Evolutionary conservation across 2,113 vertebrate species (phyloP).

Genomic region (Ophthalmolycus amberensis): DNA sequence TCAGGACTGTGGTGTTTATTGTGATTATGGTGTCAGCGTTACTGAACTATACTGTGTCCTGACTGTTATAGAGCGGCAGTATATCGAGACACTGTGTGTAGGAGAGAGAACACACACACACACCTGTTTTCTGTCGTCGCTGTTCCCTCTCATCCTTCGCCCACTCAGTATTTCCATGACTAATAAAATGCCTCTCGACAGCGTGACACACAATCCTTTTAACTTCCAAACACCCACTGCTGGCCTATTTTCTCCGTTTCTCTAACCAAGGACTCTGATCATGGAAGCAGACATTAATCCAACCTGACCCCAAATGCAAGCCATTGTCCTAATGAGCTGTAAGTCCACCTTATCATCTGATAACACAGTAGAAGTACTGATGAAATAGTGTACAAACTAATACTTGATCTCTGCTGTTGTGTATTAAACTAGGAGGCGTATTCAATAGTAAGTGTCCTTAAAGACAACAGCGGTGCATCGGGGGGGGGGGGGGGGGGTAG

Average conservation of each 20-base stretch:
- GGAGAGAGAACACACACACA: constrained; percentile 4
- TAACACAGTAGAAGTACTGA: neutral
- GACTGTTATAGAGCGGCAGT: no score
- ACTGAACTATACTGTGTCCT: no score
- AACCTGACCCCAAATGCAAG: constrained; percentile 22
- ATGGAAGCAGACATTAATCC: constrained; percentile 43
- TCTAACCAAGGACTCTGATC: no score
- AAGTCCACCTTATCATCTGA: neutral
- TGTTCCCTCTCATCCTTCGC: constrained; percentile 44
- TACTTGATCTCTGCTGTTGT: no score
- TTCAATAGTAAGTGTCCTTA: no score
- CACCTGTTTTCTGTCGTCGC: constrained; percentile 20
- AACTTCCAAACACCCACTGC: constrained; percentile 54
- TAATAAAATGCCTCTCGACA: constrained; percentile 57
- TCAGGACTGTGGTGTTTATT: no score
- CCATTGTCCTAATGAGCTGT: constrained; percentile 18
- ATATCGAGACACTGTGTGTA: neutral
- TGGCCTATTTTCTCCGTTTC: no score
- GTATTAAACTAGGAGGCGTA: no score
- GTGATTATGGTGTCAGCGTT: no score
- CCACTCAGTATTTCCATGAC: constrained; percentile 65
- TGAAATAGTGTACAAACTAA: no score
- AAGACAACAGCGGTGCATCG: no score
- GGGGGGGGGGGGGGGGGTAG: no score
- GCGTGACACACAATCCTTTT: constrained; percentile 45